These are phyloP conservation scores for Aurelia coerulea DNA, from an alignment of 30 jellyfish, hydroid and myxozoan species.

Conservation along the genomic window DNA sequence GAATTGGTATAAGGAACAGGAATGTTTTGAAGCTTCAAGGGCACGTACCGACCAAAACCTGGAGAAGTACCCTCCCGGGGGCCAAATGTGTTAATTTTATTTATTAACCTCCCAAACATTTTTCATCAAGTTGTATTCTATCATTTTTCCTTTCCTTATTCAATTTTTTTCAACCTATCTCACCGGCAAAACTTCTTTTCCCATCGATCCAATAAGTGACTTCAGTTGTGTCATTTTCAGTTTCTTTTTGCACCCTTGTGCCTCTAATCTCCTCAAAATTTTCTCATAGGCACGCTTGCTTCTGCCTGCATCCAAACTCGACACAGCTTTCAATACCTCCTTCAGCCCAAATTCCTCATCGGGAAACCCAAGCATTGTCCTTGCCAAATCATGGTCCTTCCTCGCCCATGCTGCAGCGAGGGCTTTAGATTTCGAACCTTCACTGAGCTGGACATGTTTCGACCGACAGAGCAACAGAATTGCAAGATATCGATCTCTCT, in stretches of 20 bases:
- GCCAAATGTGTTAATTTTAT: no score
- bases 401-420: constrained; percentile 85
- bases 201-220: constrained; percentile 47
- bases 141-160: no score
- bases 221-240: constrained; percentile 48
- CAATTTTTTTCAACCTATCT: no score
- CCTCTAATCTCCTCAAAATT: constrained; percentile 42
- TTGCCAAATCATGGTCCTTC: constrained; percentile 48
- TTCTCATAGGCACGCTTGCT: constrained; percentile 40
- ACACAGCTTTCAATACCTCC: constrained; percentile 68
- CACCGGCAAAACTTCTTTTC: constrained; percentile 41
- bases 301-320: constrained; percentile 57
- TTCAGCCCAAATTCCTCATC: constrained; percentile 62
- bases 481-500: constrained; percentile 57
- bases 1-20: no score
- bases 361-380: constrained; percentile 39
- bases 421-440: constrained; percentile 45
- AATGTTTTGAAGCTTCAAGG: no score
- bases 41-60: no score
- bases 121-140: no score
- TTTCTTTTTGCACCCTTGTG: constrained; percentile 61
- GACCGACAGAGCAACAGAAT: constrained; percentile 20
- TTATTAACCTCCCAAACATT: no score
- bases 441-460: constrained; percentile 15
- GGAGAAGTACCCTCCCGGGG: no score